A percentile compares a stretch with the other conserved stretches of the same genome.
Conservation (phyloP, 2,113 vertebrate species). For the Saccopteryx bilineata region DNA sequence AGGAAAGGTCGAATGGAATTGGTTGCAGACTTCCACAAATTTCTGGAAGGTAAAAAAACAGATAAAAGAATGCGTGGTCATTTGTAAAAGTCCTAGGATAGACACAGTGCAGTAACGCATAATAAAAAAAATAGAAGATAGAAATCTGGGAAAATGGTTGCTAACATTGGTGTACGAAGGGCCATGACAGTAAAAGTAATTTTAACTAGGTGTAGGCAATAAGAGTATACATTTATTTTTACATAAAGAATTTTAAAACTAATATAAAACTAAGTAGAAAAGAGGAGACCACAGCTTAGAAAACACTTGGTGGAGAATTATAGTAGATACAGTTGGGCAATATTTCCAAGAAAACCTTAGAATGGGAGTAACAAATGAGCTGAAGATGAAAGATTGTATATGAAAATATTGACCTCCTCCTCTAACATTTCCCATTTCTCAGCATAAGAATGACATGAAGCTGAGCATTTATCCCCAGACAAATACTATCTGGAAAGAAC, state of each 20-base stretch:
- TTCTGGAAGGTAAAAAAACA: background rate
- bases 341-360: background rate
- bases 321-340: background rate
- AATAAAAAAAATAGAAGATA: no score
- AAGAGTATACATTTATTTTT: no score
- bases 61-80: background rate
- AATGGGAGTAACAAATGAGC: background rate
- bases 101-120: no score
- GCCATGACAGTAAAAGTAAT: no score
- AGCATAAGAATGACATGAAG: background rate
- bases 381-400: background rate
- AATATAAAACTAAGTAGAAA: background rate
- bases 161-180: no score
- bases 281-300: background rate
- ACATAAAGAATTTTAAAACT: no score
- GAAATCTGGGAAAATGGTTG: no score
- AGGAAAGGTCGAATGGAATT: background rate
- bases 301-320: background rate
- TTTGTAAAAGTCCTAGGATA: background rate
- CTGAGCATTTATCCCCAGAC: background rate
- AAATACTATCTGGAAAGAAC: background rate
- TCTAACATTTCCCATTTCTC: background rate
- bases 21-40: background rate
- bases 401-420: background rate
- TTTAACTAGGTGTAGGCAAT: no score